phyloP scores from a whole-genome alignment of 1,140 invertebrate species.

The Saccostrea echinata region DNA sequence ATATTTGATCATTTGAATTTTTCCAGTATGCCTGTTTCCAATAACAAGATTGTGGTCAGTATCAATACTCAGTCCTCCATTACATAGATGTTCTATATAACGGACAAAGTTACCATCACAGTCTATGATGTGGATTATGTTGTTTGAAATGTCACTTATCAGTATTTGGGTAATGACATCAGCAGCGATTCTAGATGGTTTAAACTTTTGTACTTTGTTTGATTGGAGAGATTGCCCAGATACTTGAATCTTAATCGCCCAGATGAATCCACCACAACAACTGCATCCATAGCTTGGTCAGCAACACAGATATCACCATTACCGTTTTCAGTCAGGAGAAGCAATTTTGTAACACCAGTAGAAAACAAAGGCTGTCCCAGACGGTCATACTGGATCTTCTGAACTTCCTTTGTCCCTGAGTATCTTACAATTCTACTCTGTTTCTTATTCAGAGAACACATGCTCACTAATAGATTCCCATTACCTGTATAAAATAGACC shows the following conservation, averaged over 20 bases:
- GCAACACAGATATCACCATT: neutral
- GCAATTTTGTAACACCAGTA: neutral
- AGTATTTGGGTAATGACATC: neutral
- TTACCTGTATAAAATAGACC: neutral
- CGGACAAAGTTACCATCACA: neutral
- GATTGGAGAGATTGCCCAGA: neutral
- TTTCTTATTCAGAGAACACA: neutral
- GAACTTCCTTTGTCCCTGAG: neutral
- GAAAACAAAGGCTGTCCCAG: neutral
- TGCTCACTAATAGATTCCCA: neutral
- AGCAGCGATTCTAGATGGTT: neutral
- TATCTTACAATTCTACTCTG: neutral
- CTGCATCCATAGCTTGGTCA: neutral
- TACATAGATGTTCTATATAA: neutral
- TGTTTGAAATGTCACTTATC: neutral
- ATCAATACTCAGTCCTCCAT: neutral
- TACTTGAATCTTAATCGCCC: neutral
- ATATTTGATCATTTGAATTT: neutral
- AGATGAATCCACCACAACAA: neutral
- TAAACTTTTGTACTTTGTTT: neutral
- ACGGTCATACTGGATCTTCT: neutral
- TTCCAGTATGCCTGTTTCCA: neutral
- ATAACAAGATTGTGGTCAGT: neutral
- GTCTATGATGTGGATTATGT: neutral
- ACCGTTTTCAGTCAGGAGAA: neutral